Base-by-base conservation (phyloP, 2,888 invertebrate genomes). In the Drosophila eohydei region DNA sequence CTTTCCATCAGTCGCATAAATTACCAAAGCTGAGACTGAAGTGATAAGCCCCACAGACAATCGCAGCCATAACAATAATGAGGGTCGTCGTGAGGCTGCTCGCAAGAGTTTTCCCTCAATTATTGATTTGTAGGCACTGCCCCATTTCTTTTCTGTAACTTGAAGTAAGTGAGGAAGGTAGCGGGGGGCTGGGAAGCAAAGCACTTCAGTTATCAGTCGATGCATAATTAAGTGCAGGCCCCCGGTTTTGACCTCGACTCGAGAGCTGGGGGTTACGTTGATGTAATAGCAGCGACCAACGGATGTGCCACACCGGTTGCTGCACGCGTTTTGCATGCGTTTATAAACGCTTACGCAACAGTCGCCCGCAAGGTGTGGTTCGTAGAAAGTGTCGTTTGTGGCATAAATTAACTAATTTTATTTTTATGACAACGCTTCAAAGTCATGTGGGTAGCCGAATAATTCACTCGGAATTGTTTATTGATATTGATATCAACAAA, bases 301-400 rank as follows among this genome's bases (percentile, higher is more conserved):
- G 30, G 41, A 32, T 43, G 30, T 21, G 12, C 32, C 14, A 56
- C 21, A 34, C 56, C 51, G 51, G 50, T 50, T 46, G 76, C 52
- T 80, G 89, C 84, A 83, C 81, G 84, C 89, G 87, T 75, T 84
- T 88, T 83, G 83, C 81, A 83, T 89, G 89, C 84, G 89, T 83
- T 86, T 71, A 60, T 51, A 80, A 46, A 26, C 69, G 72, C 85
- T 83, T 83, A 62, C 71, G 88, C 67, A 83, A 83, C 74, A 71
- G 40, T 30, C 52, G 62, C 80, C 52, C 62, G 59, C 44, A 54
- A 74, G 77, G 71, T 74, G 87, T 59, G 84, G 72, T 50, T 43
- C n/a, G 77, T 84, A 89, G 84, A 89, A 89, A 84, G 84, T 84
- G 84, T 69, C 69, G 74, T 78, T 76, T 83, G 65, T 57, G 73